phyloP scores from a whole-genome alignment of 1,140 invertebrate species.

The Caenorhabditis briggsae region DNA sequence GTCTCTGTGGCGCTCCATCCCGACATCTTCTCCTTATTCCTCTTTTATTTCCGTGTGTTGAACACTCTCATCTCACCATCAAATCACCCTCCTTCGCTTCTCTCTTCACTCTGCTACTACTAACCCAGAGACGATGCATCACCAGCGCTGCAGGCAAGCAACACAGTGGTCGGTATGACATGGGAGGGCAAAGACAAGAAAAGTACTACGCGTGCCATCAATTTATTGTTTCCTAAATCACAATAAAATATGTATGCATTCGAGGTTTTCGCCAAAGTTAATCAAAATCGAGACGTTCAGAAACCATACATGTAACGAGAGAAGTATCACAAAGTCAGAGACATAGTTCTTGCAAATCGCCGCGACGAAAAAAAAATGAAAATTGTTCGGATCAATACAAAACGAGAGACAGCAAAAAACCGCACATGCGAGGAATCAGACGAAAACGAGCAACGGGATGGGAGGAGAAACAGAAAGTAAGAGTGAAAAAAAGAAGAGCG shows the following conservation, averaged over 20 bases:
- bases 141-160: slow-evolving; percentile 39
- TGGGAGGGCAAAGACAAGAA: slow-evolving; percentile 22
- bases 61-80: slow-evolving; percentile 50
- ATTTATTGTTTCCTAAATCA: neutral
- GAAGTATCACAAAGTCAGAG: neutral
- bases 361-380: slow-evolving; percentile 51
- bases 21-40: slow-evolving; percentile 35
- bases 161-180: slow-evolving; percentile 39
- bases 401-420: slow-evolving; percentile 13
- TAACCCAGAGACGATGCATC: slow-evolving; percentile 50
- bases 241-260: neutral
- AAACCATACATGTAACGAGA: neutral
- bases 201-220: slow-evolving; percentile 14
- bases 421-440: slow-evolving; percentile 49
- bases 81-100: slow-evolving; percentile 30
- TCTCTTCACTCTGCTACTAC: slow-evolving; percentile 47
- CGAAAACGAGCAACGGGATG: slow-evolving; percentile 22
- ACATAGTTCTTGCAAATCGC: slow-evolving; percentile 51
- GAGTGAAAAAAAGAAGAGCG: slow-evolving; percentile 26
- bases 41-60: slow-evolving; percentile 39
- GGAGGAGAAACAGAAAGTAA: slow-evolving; percentile 42
- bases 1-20: neutral
- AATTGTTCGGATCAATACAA: slow-evolving; percentile 51
- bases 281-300: neutral
- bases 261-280: neutral